These are phyloP conservation scores for Parnassius orleans DNA, from an alignment of 2,888 invertebrate genomes.

Conservation along the genomic window DNA sequence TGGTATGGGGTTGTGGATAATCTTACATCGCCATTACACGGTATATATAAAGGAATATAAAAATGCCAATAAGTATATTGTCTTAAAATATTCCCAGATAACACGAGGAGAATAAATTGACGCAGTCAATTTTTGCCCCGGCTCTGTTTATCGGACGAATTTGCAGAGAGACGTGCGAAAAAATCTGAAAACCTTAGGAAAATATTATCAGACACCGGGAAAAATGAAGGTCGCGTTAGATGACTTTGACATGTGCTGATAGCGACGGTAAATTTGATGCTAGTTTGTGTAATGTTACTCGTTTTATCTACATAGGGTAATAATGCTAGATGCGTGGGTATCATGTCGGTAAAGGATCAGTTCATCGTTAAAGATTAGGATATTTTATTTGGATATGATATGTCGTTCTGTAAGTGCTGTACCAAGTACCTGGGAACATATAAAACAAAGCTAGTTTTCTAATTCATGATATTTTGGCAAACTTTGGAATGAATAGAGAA, in stretches of 20 bases:
- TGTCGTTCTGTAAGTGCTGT: too few species aligned
- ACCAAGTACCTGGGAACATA: too few species aligned
- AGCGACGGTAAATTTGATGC: slow-evolving; percentile 12
- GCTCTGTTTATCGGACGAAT: slow-evolving; percentile 18
- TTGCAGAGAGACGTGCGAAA: slow-evolving; percentile 16
- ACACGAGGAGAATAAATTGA: slow-evolving; percentile 16
- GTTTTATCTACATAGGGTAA: not conserved
- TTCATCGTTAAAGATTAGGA: too few species aligned
- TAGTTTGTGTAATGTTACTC: slow-evolving; percentile 5
- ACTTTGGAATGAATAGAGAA: too few species aligned
- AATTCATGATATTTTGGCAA: too few species aligned
- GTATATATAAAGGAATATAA: too few species aligned
- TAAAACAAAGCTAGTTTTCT: too few species aligned
- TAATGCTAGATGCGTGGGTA: not conserved
- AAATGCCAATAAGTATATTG: slow-evolving; percentile 4
- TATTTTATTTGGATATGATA: too few species aligned
- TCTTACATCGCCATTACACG: too few species aligned
- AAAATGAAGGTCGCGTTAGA: slow-evolving; percentile 14
- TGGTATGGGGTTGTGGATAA: too few species aligned
- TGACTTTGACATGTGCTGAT: slow-evolving; percentile 8
- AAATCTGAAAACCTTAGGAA: slow-evolving; percentile 14
- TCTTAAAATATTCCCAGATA: slow-evolving; percentile 5
- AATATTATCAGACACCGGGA: slow-evolving; percentile 15
- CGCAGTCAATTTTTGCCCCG: slow-evolving; percentile 14
- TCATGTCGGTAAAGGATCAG: not conserved